Evolutionary conservation across 37 sponge, comb jelly and placozoan species (phyloP).

Genomic region (Beroe forskalii): DNA sequence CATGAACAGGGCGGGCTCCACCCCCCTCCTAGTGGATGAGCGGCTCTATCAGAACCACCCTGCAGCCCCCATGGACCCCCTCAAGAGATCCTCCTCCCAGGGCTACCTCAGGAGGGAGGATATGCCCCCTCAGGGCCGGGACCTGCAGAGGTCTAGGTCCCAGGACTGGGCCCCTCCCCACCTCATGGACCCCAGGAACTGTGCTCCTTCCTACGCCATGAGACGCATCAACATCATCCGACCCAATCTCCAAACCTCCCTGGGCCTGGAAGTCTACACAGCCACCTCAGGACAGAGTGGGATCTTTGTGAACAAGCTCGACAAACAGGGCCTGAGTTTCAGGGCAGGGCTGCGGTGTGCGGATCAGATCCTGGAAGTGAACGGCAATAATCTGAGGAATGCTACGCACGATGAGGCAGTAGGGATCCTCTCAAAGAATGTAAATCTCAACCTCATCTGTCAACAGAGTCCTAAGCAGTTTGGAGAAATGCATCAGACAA

Average conservation of each 20-base stretch:
- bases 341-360: slow-evolving; percentile 52
- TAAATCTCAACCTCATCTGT: slow-evolving; percentile 18
- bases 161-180: slow-evolving; percentile 59
- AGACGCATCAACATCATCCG: slow-evolving; percentile 42
- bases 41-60: slow-evolving; percentile 51
- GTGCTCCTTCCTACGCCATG: slow-evolving; percentile 47
- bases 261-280: slow-evolving; percentile 60
- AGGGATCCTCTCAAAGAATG: slow-evolving; percentile 15
- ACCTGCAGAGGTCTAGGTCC: slow-evolving; percentile 46
- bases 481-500: slow-evolving; percentile 33
- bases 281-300: slow-evolving; percentile 44
- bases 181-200: slow-evolving; percentile 13
- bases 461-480: slow-evolving; percentile 50
- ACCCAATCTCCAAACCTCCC: slow-evolving; percentile 2
- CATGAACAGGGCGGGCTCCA: slow-evolving; percentile 57
- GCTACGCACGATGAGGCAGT: slow-evolving; percentile 54
- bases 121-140: slow-evolving; percentile 4
- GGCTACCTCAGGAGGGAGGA: slow-evolving; percentile 14
- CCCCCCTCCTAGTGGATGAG: slow-evolving; percentile 19
- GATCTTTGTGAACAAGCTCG: slow-evolving; percentile 53
- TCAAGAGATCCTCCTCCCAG: slow-evolving; percentile 59
- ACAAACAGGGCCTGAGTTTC: slow-evolving; percentile 55
- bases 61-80: background rate
- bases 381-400: slow-evolving; percentile 60
- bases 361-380: slow-evolving; percentile 48